A percentile compares a stretch with the other conserved stretches of the same genome.
Evolutionary conservation across 2,797 vertebrate genomes (phyloP).

Genomic region (Typhlichthys subterraneus): DNA sequence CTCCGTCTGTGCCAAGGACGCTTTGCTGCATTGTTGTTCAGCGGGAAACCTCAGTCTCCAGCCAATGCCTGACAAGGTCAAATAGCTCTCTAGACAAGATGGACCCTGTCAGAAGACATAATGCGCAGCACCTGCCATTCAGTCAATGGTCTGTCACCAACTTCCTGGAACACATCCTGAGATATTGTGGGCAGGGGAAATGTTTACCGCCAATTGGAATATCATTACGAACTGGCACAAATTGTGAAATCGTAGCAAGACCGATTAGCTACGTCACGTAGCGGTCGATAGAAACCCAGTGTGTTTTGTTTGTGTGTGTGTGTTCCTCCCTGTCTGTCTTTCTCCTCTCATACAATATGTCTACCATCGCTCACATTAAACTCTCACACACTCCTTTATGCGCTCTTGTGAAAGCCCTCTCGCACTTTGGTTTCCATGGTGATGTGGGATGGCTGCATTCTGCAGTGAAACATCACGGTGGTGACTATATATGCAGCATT

Average conservation of each 20-base stretch:
- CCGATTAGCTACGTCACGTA: slow-evolving; percentile 67
- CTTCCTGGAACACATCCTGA: slow-evolving; percentile 28
- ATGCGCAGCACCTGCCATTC: slow-evolving; percentile 36
- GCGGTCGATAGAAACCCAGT: slow-evolving; percentile 69
- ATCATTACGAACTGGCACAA: slow-evolving; percentile 66
- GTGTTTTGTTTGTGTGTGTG: slow-evolving; percentile 18
- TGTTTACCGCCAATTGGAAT: slow-evolving; percentile 66
- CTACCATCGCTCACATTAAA: slow-evolving; percentile 27
- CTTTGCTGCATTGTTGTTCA: slow-evolving; percentile 25
- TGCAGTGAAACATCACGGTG: slow-evolving; percentile 53
- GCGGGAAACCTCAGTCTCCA: slow-evolving; percentile 50
- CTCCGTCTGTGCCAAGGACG: slow-evolving; percentile 5
- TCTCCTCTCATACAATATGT: background rate
- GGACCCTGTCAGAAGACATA: slow-evolving; percentile 47
- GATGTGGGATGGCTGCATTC: slow-evolving; percentile 70
- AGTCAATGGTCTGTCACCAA: slow-evolving; percentile 23
- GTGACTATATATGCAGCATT: slow-evolving; percentile 34
- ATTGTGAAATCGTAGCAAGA: slow-evolving; percentile 68
- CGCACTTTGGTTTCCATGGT: slow-evolving; percentile 76
- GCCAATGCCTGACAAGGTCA: slow-evolving; percentile 66
- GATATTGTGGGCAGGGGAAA: slow-evolving; percentile 54
- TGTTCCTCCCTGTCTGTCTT: background rate
- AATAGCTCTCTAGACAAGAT: slow-evolving; percentile 64
- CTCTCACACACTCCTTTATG: slow-evolving; percentile 30
- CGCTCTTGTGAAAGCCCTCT: slow-evolving; percentile 31